A percentile compares a stretch with the other conserved stretches of the same genome.
Evolutionary conservation across 1,140 invertebrate genomes (phyloP).

Genomic region (Papilio helenus): DNA sequence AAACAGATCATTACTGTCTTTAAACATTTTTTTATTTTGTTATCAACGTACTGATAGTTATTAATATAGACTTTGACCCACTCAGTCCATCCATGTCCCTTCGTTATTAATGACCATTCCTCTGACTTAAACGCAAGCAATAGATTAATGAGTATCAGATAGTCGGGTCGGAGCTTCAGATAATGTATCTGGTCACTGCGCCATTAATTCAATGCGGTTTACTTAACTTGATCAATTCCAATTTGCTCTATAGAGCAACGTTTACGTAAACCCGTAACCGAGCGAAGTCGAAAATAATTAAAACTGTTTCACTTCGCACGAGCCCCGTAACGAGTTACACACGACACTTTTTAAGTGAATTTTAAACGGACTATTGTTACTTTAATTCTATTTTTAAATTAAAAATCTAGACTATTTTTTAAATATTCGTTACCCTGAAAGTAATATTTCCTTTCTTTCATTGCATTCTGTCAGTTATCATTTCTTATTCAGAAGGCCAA

Average conservation of each 20-base stretch:
- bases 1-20: background rate
- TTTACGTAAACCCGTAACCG: constrained; percentile 41
- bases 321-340: background rate
- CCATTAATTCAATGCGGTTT: constrained; percentile 72
- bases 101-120: constrained; percentile 64
- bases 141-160: constrained; percentile 72
- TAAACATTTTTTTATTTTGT: background rate
- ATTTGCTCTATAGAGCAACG: constrained; percentile 45
- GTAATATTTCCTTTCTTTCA: background rate
- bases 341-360: constrained; percentile 35
- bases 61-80: constrained; percentile 38
- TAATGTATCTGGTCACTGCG: constrained; percentile 72
- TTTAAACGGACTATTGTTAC: background rate
- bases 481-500: background rate
- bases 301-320: constrained; percentile 32
- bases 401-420: background rate
- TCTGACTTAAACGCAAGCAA: constrained; percentile 61
- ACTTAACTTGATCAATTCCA: constrained; percentile 70
- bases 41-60: constrained; percentile 1
- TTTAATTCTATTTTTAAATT: background rate
- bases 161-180: constrained; percentile 66
- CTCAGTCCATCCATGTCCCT: constrained; percentile 48
- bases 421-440: background rate
- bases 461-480: background rate
- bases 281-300: constrained; percentile 53